Conservation (phyloP, 2,888 invertebrate genomes). For the Cyrtodaria siliqua region DNA sequence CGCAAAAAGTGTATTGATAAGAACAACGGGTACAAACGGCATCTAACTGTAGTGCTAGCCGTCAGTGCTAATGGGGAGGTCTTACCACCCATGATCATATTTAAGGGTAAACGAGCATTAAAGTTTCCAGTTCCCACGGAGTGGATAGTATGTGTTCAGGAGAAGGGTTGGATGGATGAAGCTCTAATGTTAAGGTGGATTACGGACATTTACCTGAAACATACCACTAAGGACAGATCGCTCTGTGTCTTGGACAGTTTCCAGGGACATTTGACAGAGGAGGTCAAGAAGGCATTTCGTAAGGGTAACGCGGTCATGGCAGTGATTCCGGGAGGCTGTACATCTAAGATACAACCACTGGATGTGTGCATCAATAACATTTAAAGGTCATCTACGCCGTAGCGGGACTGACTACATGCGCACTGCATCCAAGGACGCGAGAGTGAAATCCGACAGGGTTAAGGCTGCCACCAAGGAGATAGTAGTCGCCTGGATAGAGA, state of each 20-base stretch:
- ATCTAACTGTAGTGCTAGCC: slow-evolving; percentile 34
- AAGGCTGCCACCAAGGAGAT: slow-evolving; percentile 7
- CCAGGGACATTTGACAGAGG: slow-evolving; percentile 29
- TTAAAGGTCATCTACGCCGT: slow-evolving; percentile 22
- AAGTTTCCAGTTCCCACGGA: slow-evolving; percentile 6
- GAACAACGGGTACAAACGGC: slow-evolving; percentile 38
- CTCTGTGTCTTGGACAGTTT: slow-evolving; percentile 41
- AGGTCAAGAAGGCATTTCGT: slow-evolving; percentile 14
- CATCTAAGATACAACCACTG: slow-evolving; percentile 35
- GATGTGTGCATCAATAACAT: slow-evolving; percentile 41
- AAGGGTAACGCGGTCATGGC: slow-evolving; percentile 21
- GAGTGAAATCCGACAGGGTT: not conserved
- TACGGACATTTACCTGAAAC: slow-evolving; percentile 11
- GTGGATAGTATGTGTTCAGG: slow-evolving; percentile 30
- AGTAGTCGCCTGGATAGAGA: slow-evolving; percentile 4
- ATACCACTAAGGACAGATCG: slow-evolving; percentile 23
- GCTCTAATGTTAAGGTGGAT: slow-evolving; percentile 29
- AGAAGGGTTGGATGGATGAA: slow-evolving; percentile 43
- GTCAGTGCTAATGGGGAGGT: slow-evolving; percentile 9
- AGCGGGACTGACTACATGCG: not conserved
- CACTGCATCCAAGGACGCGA: not conserved
- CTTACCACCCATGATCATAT: slow-evolving; percentile 39
- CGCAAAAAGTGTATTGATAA: slow-evolving; percentile 12
- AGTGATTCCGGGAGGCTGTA: slow-evolving; percentile 43
- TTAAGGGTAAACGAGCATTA: slow-evolving; percentile 35